Base-by-base conservation (phyloP, 2,113 vertebrate genomes). In the Oreochromis niloticus region DNA sequence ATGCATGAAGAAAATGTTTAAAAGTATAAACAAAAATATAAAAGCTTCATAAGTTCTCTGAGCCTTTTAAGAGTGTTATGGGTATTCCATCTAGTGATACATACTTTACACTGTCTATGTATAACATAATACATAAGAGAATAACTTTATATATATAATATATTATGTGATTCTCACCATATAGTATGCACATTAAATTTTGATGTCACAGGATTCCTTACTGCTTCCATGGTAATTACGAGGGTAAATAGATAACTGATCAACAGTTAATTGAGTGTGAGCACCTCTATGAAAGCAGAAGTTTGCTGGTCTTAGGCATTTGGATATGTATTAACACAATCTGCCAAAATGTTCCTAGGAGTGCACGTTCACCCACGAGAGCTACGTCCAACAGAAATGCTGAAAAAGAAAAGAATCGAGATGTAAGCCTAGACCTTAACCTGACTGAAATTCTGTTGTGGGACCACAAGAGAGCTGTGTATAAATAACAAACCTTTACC, bases 101-200 rank as follows among this genome's bases (percentile, higher is more conserved):
- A 73, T 73, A 48, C 8, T 46, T 73, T 73, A 0, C 4, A 0
- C 39, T 41, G 12, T 14, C 36, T 46, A 46, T 73, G 22, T 27
- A 17, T 27, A 17, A 73, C 39, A 68, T 36, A 68, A 68, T 68
- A 73, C 68, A 73, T 46, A 73, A 46, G 14, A 27, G 0, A 27
- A 73, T 73, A 6, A 41, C 39, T 73, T 27, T 27, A 73, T 24
- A 24, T 24, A 24, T 24, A 24, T 24, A 43, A 46, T 73, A 27
- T 22, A 68, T 68, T 13, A n/a, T 41, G 11, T 24, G 43, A 27
- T 27, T 43, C 0, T 6, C 39, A 43, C 0, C 22, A 75, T 11
- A 30, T 6, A 75, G 19, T 0, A 7, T 48, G 6, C 9, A 5
- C 4, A 48, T 11, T 17, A 30, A 0, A 48, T 75, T 16, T 75